Percentiles rank a stretch among this genome's conserved stretches.
These are phyloP conservation scores for Xerus inauris DNA, from an alignment of 2,113 vertebrate species.

Conservation along the genomic window DNA sequence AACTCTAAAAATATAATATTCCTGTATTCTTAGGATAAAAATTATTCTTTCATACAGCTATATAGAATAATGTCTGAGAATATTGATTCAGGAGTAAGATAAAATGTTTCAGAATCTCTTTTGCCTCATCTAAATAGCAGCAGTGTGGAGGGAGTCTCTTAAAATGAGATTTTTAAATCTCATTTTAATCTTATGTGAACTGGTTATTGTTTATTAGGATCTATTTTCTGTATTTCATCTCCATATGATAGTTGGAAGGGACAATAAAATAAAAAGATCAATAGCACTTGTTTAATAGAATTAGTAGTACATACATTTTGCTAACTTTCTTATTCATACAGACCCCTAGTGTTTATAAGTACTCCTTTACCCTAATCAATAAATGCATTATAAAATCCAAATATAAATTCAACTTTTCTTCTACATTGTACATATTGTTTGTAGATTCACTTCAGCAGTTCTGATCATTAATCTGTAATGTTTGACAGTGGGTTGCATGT, in stretches of 20 bases:
- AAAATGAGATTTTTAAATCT: neutral
- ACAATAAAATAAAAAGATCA: neutral
- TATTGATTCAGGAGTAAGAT: neutral
- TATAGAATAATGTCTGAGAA: neutral
- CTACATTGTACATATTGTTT: slow-evolving; percentile 47
- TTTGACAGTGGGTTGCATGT: slow-evolving; percentile 54
- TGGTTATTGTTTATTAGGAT: neutral
- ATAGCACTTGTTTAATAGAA: neutral
- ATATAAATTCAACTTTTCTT: slow-evolving; percentile 30
- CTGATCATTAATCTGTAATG: slow-evolving; percentile 29
- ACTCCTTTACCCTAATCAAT: slow-evolving; percentile 51
- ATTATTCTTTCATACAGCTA: neutral
- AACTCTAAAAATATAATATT: neutral
- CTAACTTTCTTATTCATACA: neutral
- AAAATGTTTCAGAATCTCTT: neutral
- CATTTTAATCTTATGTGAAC: neutral
- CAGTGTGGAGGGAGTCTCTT: neutral
- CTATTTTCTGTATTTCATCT: neutral
- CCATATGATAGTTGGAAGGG: neutral
- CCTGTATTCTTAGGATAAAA: neutral
- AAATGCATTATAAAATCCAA: neutral
- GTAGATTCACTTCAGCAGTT: slow-evolving; percentile 55
- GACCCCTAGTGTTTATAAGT: neutral
- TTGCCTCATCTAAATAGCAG: neutral
- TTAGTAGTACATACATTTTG: neutral